Base-by-base conservation (phyloP, 2,797 vertebrate genomes). In the Gymnoscopelus braueri region DNA sequence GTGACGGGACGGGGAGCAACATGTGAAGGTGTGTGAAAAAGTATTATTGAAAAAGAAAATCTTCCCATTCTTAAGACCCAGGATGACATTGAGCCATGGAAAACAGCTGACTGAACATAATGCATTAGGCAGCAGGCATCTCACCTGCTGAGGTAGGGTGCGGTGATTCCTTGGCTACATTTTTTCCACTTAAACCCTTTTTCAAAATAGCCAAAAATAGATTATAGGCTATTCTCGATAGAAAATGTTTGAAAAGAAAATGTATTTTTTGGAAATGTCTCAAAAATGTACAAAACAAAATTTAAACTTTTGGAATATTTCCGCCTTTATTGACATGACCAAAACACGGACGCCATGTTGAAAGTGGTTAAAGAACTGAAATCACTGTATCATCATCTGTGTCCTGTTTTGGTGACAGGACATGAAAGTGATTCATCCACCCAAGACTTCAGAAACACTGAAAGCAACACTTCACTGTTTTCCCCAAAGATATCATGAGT, bases 101-200 rank as follows among this genome's bases (percentile, higher is more conserved):
- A 88, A 87, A 87, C 81, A 74, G 77, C 50, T 13, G 82, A 82
- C 80, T 73, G 82, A 81, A 80, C 77, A 60, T 75, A 63, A 83
- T 61, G 71, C 77, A 68, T 9, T 61, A 86, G 77, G 74, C 75
- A 81, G 84, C 79, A 73, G 82, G 78, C 86, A 76, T 80, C 66
- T 39, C 5, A 84, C 70, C 82, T 75, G 77, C 77, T 80, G 84
- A 86, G 75, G 77, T 79, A 77, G 88, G 88, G 91, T 75, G 89
- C 75, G 83, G 89, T 61, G 85, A 88, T 83, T 89, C 87, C 87
- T 87, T 80, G 79, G 87, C 84, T 88, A 75, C 66, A 68, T 82
- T 57, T 72, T 81, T 9, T 1, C 39, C 39, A 44, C 39, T 44
- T 44, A 44, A 44, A 3, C 7, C 39, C 39, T 8, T 7, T 35